Percentiles rank a stretch among this genome's conserved stretches.
phyloP scores from a whole-genome alignment of 1,140 invertebrate genomes.

The Drosophila pectinifera region DNA sequence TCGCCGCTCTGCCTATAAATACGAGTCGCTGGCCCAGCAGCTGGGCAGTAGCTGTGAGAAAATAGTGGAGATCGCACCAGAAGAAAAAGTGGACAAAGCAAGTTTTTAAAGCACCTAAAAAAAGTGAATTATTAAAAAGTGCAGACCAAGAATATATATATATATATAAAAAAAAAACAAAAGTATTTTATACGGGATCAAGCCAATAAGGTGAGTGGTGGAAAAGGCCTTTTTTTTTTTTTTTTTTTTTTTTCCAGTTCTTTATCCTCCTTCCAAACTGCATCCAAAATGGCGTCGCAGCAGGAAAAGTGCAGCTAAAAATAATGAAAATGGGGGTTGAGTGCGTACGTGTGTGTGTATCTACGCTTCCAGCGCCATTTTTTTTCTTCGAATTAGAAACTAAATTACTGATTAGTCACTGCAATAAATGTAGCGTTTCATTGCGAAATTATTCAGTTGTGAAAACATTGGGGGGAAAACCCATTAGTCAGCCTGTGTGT shows the following conservation, averaged over 20 bases:
- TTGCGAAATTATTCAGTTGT: constrained; percentile 20
- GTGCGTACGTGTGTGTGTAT: constrained; percentile 13
- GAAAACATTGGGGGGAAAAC: constrained; percentile 20
- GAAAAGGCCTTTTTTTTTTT: neutral
- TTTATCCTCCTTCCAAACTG: neutral
- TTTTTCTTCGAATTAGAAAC: neutral
- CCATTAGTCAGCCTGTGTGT: constrained; percentile 1
- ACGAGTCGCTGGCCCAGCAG: neutral
- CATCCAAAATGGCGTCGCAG: constrained; percentile 41
- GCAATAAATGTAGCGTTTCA: neutral
- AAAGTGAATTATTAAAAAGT: constrained; percentile 34
- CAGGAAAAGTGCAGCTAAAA: constrained; percentile 24
- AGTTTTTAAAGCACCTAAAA: constrained; percentile 42
- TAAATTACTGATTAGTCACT: constrained; percentile 37
- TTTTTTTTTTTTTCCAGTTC: neutral
- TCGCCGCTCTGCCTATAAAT: constrained; percentile 35
- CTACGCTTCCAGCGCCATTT: neutral
- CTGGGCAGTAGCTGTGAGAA: constrained; percentile 23
- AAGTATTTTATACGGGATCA: constrained; percentile 14
- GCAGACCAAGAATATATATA: constrained; percentile 14
- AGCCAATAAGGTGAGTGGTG: constrained; percentile 33
- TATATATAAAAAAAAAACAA: too few relatives aligned
- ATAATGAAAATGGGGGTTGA: constrained; percentile 13
- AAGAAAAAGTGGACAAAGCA: constrained; percentile 1
- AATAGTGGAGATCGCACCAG: constrained; percentile 28